These are phyloP conservation scores for Pristionchus exspectatus DNA, from an alignment of 2,888 invertebrate genomes.

Conservation along the genomic window DNA sequence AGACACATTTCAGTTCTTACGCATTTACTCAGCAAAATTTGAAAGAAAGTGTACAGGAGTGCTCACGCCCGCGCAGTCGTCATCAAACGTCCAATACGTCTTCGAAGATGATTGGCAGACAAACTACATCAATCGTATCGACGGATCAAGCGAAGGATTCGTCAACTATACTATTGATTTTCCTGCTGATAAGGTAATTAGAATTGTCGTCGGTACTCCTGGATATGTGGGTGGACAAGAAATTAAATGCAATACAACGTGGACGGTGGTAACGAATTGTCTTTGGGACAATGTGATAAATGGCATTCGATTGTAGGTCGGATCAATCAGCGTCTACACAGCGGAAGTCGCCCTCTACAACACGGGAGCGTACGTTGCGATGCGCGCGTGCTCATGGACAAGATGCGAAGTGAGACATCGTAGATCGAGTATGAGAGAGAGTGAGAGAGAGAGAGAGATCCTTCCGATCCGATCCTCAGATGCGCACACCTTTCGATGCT, in stretches of 20 bases:
- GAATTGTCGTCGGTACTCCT: too few species aligned
- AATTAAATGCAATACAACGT: too few species aligned
- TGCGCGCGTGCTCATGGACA: background rate
- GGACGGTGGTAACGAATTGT: too few species aligned
- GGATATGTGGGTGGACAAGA: too few species aligned
- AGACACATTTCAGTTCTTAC: too few species aligned
- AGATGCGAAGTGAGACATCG: background rate
- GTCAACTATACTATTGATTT: background rate
- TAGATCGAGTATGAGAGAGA: too few species aligned
- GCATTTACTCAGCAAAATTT: too few species aligned
- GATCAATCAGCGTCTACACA: background rate
- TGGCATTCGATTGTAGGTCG: background rate
- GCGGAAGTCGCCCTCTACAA: background rate
- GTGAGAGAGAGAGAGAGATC: too few species aligned
- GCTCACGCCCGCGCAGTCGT: background rate
- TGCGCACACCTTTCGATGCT: too few species aligned
- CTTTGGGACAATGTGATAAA: too few species aligned
- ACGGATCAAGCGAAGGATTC: background rate
- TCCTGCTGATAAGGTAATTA: background rate
- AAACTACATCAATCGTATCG: background rate
- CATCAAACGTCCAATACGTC: background rate
- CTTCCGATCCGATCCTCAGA: too few species aligned
- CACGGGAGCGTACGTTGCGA: background rate
- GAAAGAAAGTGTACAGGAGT: too few species aligned
- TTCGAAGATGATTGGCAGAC: background rate